phyloP scores from a whole-genome alignment of 2,888 invertebrate genomes.

The Sesia bembeciformis region DNA sequence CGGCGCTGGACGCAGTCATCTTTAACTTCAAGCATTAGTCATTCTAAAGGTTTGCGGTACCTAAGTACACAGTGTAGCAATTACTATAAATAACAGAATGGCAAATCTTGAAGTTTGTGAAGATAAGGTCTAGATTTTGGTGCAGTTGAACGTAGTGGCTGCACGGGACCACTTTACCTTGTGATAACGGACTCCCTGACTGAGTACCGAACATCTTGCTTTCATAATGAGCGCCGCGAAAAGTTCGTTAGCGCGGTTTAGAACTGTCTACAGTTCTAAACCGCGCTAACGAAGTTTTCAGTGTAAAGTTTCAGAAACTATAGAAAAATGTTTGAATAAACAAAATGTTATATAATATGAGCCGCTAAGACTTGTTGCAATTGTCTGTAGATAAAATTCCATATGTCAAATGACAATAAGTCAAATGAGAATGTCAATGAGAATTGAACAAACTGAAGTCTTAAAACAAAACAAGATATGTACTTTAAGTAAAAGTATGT shows the following conservation, averaged over 20 bases:
- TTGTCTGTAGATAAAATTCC: no score
- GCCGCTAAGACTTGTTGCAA: no score
- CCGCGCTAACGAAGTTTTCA: no score
- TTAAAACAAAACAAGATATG: no score
- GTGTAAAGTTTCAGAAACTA: conserved; percentile 4
- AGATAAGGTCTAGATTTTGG: conserved; percentile 30
- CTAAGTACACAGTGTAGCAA: conserved; percentile 57
- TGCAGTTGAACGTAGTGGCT: conserved; percentile 40
- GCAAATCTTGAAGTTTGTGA: conserved; percentile 58
- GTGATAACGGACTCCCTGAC: conserved; percentile 40
- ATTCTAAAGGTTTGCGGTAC: conserved; percentile 35
- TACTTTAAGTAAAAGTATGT: no score
- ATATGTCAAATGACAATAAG: no score
- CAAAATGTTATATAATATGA: no score
- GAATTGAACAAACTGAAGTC: no score
- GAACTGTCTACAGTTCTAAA: conserved; percentile 14
- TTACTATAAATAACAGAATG: conserved; percentile 64
- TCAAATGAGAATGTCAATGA: no score
- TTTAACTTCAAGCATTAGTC: conserved; percentile 49
- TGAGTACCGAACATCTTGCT: neutral
- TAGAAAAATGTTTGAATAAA: neutral
- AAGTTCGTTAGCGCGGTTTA: conserved; percentile 46
- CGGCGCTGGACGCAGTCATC: conserved; percentile 39
- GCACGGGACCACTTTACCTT: conserved; percentile 36
- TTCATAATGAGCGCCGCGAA: conserved; percentile 18